Percentiles rank a stretch among this genome's conserved stretches.
Conservation (phyloP, 2,113 vertebrate species). For the Eurypyga helias region DNA sequence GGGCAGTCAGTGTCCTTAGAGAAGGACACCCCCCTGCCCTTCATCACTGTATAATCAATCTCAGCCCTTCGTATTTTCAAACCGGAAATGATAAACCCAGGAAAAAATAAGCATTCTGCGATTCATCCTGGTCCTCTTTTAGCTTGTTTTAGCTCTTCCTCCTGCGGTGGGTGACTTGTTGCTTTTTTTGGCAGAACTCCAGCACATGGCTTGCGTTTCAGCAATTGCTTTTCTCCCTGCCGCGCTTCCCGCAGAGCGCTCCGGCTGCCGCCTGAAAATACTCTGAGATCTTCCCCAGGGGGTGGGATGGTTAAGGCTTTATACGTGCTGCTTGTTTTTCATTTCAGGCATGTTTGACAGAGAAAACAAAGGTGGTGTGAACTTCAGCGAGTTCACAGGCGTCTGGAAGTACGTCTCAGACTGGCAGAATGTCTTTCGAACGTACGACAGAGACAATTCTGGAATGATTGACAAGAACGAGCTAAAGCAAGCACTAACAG, state of each 20-base stretch:
- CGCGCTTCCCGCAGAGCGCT: background rate
- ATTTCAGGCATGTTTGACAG: constrained; percentile 96
- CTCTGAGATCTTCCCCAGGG: background rate
- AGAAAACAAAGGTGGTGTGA: constrained; percentile 96
- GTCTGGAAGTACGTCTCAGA: constrained; percentile 99
- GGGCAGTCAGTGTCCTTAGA: background rate
- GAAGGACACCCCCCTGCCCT: background rate
- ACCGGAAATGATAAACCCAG: background rate
- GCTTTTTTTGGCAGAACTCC: background rate
- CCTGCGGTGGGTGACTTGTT: background rate
- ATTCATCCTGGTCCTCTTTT: background rate
- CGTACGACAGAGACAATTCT: constrained; percentile 96
- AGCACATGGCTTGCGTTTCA: background rate
- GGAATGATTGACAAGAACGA: constrained; percentile 98
- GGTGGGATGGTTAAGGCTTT: background rate
- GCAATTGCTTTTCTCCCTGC: background rate
- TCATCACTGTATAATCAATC: background rate
- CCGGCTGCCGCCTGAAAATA: background rate
- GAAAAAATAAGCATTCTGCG: background rate
- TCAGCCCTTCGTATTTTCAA: background rate
- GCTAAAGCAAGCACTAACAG: constrained; percentile 95
- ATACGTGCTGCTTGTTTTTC: background rate
- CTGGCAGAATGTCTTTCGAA: constrained; percentile 98
- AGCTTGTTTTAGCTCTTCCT: background rate
- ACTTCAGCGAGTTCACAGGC: constrained; percentile 95